Evolutionary conservation across 2,113 vertebrate species (phyloP).

Genomic region (Caretta caretta): DNA sequence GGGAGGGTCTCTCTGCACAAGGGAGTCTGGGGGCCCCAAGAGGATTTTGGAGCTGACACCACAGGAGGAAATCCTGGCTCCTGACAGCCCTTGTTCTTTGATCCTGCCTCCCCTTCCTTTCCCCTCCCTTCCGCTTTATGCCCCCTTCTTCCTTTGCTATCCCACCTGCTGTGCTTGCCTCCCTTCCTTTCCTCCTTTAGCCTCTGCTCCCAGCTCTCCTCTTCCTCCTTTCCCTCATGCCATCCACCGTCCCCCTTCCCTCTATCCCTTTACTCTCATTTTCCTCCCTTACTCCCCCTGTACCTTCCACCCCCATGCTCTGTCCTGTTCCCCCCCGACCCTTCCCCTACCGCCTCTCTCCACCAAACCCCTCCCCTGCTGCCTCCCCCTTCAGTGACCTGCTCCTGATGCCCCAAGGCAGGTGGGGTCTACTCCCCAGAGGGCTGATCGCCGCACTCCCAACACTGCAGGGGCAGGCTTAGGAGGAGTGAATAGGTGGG

Average conservation of each 20-base stretch:
- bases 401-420: background rate
- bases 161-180: background rate
- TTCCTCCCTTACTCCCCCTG: background rate
- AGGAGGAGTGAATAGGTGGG: too few species aligned
- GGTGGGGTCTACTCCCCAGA: background rate
- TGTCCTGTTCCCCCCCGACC: background rate
- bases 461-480: background rate
- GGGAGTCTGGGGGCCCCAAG: background rate
- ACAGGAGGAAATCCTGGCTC: background rate
- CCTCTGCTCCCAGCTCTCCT: background rate
- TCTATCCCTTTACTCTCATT: fast-evolving
- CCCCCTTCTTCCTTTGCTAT: background rate
- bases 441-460: background rate
- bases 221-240: background rate
- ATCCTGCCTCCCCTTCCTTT: slow-evolving; percentile 16
- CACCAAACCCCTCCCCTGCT: too few species aligned
- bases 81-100: background rate
- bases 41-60: background rate
- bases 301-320: fast-evolving
- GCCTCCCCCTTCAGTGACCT: background rate
- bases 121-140: background rate
- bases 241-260: background rate
- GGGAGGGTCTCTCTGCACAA: background rate
- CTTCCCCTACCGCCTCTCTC: fast-evolving
- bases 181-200: background rate